phyloP scores from a whole-genome alignment of 2,113 vertebrate species.

The Dicrurus megarhynchus region DNA sequence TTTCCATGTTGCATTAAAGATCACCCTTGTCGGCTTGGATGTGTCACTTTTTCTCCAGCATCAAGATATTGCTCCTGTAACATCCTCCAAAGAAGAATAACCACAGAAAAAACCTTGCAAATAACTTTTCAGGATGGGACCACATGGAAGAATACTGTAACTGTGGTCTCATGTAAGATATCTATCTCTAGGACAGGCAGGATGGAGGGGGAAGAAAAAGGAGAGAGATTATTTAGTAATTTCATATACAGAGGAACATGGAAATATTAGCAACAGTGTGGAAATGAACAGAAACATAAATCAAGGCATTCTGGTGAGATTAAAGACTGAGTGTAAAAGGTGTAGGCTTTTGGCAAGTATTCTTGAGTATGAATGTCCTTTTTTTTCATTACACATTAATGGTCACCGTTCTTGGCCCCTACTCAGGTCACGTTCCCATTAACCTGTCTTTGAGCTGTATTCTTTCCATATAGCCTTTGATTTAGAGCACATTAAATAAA shows the following conservation, averaged over 20 bases:
- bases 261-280: background rate
- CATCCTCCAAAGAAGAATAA: background rate
- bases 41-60: background rate
- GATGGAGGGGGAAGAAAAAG: background rate
- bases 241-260: background rate
- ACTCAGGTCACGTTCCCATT: background rate
- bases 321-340: background rate
- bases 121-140: background rate
- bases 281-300: conserved; percentile 27
- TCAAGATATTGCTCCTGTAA: background rate
- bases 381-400: background rate
- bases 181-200: background rate
- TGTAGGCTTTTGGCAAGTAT: background rate
- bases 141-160: background rate
- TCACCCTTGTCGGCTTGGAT: background rate
- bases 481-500: conserved; percentile 19
- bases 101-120: background rate
- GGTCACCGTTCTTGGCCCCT: background rate
- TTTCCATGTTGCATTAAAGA: background rate
- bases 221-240: background rate
- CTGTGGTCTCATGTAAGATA: background rate
- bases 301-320: background rate
- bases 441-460: background rate
- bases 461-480: conserved; percentile 6
- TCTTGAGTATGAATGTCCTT: background rate